Evolutionary conservation across 2,113 vertebrate genomes (phyloP).

Genomic region (Lycaon pictus): DNA sequence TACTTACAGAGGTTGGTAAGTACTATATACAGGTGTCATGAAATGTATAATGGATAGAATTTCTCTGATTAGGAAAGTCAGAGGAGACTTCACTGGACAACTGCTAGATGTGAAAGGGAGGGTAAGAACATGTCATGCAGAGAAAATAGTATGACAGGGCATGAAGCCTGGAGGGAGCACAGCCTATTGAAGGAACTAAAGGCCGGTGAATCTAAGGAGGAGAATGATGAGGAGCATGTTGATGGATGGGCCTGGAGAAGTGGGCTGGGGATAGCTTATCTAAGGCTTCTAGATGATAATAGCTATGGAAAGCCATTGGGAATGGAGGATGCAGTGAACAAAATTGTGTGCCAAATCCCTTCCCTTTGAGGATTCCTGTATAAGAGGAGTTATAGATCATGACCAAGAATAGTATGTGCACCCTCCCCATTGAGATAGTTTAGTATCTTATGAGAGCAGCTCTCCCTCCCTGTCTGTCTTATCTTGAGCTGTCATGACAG

Average conservation of each 20-base stretch:
- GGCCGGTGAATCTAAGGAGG: neutral
- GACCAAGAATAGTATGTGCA: neutral
- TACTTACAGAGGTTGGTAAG: neutral
- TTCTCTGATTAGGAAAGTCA: neutral
- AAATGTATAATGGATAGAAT: neutral
- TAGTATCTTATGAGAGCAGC: neutral
- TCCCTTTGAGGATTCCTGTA: neutral
- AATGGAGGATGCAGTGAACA: neutral
- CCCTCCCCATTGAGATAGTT: neutral
- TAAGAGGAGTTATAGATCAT: neutral
- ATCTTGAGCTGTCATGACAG: neutral
- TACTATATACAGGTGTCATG: neutral
- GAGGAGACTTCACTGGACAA: neutral
- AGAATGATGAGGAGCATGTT: neutral
- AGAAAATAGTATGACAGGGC: too few relatives aligned
- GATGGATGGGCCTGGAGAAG: neutral
- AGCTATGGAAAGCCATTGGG: neutral
- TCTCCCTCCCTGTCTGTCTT: neutral
- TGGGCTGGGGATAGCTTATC: neutral
- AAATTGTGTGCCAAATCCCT: neutral
- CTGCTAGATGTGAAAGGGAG: neutral
- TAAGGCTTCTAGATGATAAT: neutral
- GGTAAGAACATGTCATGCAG: neutral
- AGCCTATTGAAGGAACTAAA: neutral
- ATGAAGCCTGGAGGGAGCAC: neutral